phyloP scores from a whole-genome alignment of 2,113 vertebrate genomes.

The Carassius gibelio region DNA sequence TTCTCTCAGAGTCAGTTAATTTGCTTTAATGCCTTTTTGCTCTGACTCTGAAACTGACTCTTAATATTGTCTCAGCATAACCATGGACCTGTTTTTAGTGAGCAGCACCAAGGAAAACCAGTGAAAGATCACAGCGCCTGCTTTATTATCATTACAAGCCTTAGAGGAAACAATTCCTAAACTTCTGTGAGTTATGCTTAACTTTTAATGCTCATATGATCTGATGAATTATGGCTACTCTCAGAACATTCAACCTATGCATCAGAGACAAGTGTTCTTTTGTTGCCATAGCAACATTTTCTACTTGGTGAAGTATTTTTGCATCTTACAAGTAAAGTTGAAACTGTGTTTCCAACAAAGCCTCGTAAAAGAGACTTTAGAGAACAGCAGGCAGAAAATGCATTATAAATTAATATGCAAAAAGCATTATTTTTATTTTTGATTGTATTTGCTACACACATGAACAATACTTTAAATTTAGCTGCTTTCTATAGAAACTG shows the following conservation, averaged over 20 bases:
- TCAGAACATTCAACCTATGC: conserved; percentile 40
- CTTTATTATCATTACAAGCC: conserved; percentile 27
- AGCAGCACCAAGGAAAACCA: neutral
- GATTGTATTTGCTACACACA: neutral
- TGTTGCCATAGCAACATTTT: conserved; percentile 58
- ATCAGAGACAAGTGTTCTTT: conserved; percentile 45
- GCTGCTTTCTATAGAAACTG: neutral
- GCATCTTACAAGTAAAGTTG: conserved; percentile 12
- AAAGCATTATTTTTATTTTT: neutral
- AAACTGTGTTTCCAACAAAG: neutral
- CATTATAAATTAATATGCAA: neutral
- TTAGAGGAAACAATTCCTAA: conserved; percentile 8
- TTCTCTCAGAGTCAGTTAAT: neutral
- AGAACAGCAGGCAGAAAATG: neutral
- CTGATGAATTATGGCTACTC: conserved; percentile 38
- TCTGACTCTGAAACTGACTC: neutral
- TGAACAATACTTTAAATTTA: neutral
- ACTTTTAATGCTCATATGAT: conserved; percentile 15
- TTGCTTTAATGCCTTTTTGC: neutral
- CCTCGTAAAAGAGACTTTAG: neutral
- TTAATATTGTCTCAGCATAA: neutral
- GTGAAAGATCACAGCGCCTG: conserved; percentile 7
- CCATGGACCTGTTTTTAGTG: neutral
- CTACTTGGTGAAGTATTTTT: conserved; percentile 43
- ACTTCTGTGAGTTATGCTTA: conserved; percentile 33